phyloP scores from a whole-genome alignment of 2,888 invertebrate genomes.

The Girardia tigrina region DNA sequence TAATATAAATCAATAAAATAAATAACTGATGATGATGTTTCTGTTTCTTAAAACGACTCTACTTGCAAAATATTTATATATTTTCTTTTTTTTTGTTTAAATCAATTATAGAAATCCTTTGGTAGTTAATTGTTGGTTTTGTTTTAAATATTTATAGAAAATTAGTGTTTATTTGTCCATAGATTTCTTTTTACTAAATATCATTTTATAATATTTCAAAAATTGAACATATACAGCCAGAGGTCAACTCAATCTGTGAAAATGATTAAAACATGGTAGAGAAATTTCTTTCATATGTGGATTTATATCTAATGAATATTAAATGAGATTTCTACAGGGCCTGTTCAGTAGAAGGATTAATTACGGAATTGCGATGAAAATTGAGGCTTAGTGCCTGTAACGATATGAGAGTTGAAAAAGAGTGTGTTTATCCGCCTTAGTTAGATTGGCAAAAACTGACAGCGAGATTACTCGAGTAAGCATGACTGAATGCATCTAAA shows the following conservation, averaged over 20 bases:
- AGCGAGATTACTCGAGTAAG: not conserved
- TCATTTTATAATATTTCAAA: too few species aligned
- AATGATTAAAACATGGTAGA: not conserved
- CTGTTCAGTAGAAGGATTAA: not conserved
- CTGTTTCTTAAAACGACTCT: too few species aligned
- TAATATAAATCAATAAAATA: too few species aligned
- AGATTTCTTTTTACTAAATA: too few species aligned
- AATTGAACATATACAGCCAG: not conserved
- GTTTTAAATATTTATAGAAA: too few species aligned
- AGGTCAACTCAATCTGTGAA: not conserved
- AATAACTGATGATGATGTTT: too few species aligned
- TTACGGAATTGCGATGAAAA: not conserved
- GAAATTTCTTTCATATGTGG: not conserved
- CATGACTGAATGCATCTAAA: not conserved
- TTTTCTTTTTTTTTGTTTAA: too few species aligned
- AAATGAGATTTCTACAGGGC: not conserved
- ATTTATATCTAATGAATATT: not conserved
- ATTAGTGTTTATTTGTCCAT: too few species aligned
- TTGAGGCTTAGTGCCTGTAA: not conserved
- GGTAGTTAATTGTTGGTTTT: too few species aligned
- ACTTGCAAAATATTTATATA: too few species aligned
- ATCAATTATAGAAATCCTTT: too few species aligned
- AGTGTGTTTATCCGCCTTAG: not conserved
- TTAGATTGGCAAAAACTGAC: not conserved
- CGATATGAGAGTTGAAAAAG: too few species aligned